Percentiles rank a stretch among this genome's conserved stretches.
phyloP scores from a whole-genome alignment of 1,140 invertebrate genomes.

The Aphis craccivora region DNA sequence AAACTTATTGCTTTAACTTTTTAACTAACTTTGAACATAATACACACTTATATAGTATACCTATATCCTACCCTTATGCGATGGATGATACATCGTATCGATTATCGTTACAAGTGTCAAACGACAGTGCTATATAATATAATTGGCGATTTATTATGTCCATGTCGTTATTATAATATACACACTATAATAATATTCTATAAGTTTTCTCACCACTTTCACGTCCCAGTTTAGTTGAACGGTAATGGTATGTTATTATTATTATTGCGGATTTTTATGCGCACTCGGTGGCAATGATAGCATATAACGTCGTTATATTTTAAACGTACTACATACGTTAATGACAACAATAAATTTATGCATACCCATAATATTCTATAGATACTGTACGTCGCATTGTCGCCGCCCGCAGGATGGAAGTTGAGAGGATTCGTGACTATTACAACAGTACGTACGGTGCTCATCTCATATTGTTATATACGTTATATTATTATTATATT shows the following conservation, averaged over 20 bases:
- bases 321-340: not conserved
- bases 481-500: not conserved
- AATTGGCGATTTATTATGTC: not conserved
- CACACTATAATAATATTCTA: no score
- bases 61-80: not conserved
- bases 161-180: no score
- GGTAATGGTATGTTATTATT: not conserved
- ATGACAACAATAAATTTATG: not conserved
- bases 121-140: not conserved
- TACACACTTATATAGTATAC: not conserved
- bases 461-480: not conserved
- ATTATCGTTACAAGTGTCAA: not conserved
- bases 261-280: not conserved
- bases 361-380: not conserved
- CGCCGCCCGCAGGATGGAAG: not conserved
- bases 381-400: not conserved
- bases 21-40: not conserved
- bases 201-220: not conserved
- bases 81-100: not conserved
- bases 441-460: not conserved
- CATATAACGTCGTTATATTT: not conserved
- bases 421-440: not conserved
- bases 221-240: not conserved
- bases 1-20: no score
- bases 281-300: not conserved